phyloP scores from a whole-genome alignment of 2,888 invertebrate species.

The Netelia inedita region DNA sequence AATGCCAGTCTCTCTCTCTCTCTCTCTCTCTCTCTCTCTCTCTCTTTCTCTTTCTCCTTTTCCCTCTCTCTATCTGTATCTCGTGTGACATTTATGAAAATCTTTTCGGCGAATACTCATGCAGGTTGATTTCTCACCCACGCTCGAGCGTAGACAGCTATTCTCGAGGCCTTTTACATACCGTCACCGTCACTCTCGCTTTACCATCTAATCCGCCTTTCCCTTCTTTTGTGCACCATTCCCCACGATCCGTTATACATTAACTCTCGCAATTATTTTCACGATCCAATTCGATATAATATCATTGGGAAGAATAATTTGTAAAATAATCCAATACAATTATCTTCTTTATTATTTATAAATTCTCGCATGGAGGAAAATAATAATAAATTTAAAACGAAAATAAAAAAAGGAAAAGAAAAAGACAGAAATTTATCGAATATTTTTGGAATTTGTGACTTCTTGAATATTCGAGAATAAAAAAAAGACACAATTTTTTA shows the following conservation, averaged over 20 bases:
- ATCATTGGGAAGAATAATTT: no score
- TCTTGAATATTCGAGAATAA: not conserved
- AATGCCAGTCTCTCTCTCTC: not conserved
- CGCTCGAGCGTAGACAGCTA: slow-evolving; percentile 19
- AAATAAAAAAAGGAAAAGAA: not conserved
- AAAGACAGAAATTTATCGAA: no score
- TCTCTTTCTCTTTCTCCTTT: not conserved
- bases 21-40: slow-evolving; percentile 20
- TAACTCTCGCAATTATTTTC: not conserved
- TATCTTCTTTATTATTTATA: no score
- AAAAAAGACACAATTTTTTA: not conserved
- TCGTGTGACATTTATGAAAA: slow-evolving; percentile 32
- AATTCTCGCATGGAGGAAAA: no score
- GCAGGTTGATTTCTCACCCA: slow-evolving; percentile 42
- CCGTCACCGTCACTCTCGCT: slow-evolving; percentile 54
- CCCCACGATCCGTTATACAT: slow-evolving; percentile 15
- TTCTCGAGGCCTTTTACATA: slow-evolving; percentile 56
- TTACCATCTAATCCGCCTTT: slow-evolving; percentile 51
- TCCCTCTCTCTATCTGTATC: slow-evolving; percentile 5
- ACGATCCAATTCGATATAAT: no score
- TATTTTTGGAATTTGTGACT: no score
- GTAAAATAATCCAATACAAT: no score
- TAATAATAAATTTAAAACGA: no score
- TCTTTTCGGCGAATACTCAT: slow-evolving; percentile 39
- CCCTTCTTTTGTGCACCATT: slow-evolving; percentile 33